Evolutionary conservation across 35 echinoderm and acorn worm genomes (phyloP).

Genomic region (Diadema setosum): DNA sequence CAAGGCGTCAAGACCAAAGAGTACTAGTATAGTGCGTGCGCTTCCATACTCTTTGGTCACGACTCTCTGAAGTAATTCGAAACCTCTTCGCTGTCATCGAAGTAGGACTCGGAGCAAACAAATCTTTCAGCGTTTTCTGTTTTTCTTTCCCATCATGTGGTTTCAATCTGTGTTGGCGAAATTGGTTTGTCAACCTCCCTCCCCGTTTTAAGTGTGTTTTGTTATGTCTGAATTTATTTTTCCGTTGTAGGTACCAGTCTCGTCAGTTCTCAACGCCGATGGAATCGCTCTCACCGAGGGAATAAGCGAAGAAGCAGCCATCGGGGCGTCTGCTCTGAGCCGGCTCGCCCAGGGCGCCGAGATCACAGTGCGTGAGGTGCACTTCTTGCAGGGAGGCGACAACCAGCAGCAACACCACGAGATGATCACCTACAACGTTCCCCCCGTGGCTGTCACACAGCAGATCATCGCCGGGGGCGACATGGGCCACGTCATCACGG

Average conservation of each 20-base stretch:
- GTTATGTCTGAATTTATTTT: no score
- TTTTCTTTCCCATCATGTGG: no score
- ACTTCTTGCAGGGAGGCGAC: neutral
- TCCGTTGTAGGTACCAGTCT: conserved; percentile 25
- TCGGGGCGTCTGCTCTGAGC: conserved; percentile 39
- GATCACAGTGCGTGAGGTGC: neutral
- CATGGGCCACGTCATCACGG: neutral
- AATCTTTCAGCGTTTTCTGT: no score
- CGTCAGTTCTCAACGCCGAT: neutral
- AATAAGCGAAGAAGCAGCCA: neutral
- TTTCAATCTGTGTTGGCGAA: no score
- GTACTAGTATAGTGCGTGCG: no score
- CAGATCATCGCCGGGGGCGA: conserved; percentile 10
- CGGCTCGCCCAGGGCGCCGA: conserved; percentile 8
- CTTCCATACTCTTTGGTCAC: no score
- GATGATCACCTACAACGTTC: neutral
- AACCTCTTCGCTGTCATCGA: no score
- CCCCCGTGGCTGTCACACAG: neutral
- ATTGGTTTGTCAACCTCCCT: no score
- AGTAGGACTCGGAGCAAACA: no score
- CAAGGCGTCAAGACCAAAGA: no score
- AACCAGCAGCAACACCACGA: conserved; percentile 2
- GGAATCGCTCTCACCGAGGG: neutral
- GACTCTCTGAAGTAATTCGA: no score
- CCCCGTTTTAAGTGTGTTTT: no score